Base-by-base conservation (phyloP, 2,797 vertebrate species). In the Merluccius polli region DNA sequence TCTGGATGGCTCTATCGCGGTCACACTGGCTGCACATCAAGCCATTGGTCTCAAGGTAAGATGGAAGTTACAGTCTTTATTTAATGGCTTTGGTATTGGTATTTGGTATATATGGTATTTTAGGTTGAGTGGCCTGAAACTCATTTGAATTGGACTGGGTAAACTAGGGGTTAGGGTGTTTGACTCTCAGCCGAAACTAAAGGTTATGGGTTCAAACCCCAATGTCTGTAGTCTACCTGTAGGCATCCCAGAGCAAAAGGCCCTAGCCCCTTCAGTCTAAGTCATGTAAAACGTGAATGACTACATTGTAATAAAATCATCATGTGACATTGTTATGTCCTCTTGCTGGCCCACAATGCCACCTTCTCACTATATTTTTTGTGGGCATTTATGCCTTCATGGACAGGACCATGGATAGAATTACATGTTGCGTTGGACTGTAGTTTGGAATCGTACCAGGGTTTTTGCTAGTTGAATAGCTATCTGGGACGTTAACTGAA, bases 31-130 rank as follows among this genome's bases (percentile, higher is more conserved):
- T 31, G 97, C 97, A 35, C 98, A 99, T 82, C 97, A 99, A 82
- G 95, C 97, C 38, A 97, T 99, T 0, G 97, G 97, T 35, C 92
- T 99, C n/a, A 99, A 99, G 96, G 98, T 99, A 87, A 84, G 63
- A 1, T 1, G 44, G 44, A 52, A 52, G 44, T 52, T 6, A 52
- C 44, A 8, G 44, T 1, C 44, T 15, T 52, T 52, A 52, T 52
- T 52, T 7, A 35, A 35, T 8, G 8, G 33, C 33, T 35, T 35
- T 35, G n/a, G n/a, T n/a, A n/a, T n/a, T n/a, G n/a, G n/a, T n/a
- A n/a, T n/a, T n/a, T n/a, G n/a, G n/a, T n/a, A n/a, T n/a, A n/a
- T n/a, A n/a, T n/a, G n/a, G 18, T 48, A 48, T 21, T 48, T 21
- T 48, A 15, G 5, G 18, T 18, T 18, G 5, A 59, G 52, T n/a